phyloP scores from a whole-genome alignment of 2,113 vertebrate genomes.

The Quiscalus mexicanus region DNA sequence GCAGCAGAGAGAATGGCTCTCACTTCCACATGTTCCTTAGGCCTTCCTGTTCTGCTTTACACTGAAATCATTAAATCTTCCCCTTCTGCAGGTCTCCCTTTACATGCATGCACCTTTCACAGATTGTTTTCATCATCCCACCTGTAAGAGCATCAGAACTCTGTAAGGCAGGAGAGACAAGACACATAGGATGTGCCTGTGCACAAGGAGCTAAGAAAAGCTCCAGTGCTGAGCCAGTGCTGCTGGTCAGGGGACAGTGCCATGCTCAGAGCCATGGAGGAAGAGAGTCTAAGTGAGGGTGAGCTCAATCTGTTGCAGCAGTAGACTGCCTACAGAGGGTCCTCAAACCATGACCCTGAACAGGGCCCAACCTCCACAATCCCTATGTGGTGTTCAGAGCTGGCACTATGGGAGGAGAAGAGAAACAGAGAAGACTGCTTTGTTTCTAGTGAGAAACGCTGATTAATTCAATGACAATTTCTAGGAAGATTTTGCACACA shows the following conservation, averaged over 20 bases:
- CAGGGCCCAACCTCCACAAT: neutral
- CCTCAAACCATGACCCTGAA: neutral
- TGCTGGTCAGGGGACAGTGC: neutral
- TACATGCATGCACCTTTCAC: neutral
- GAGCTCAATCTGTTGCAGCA: neutral
- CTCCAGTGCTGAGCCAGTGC: neutral
- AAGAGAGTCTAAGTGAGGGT: neutral
- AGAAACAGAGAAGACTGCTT: neutral
- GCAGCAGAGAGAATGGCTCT: constrained; percentile 24
- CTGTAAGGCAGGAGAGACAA: neutral
- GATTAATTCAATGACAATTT: neutral
- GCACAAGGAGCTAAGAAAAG: neutral
- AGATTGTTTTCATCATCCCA: neutral
- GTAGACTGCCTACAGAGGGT: neutral
- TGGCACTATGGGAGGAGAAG: neutral
- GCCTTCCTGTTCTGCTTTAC: neutral
- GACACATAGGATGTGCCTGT: neutral
- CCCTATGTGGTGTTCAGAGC: neutral
- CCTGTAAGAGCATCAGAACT: neutral
- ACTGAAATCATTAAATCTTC: neutral
- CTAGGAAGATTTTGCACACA: neutral
- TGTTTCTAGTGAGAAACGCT: neutral
- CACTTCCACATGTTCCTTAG: neutral
- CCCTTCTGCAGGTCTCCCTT: neutral
- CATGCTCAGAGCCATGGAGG: neutral